phyloP scores from a whole-genome alignment of 2,888 invertebrate species.

The Cheilosia vernalis region DNA sequence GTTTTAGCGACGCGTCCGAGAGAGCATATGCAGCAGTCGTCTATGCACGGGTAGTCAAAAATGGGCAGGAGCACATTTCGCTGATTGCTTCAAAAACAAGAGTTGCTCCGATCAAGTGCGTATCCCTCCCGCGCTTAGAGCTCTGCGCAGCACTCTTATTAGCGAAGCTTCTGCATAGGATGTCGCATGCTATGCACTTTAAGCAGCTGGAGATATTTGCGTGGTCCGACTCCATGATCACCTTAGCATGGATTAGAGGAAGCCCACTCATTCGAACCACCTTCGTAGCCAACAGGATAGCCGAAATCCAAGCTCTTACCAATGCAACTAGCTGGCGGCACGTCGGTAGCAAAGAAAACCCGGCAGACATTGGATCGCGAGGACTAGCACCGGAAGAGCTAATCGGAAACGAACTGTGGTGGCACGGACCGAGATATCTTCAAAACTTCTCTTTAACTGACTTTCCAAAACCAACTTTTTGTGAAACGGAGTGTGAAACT shows the following conservation, averaged over 20 bases:
- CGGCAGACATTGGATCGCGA: conserved; percentile 20
- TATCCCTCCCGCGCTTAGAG: background rate
- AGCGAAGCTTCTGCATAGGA: background rate
- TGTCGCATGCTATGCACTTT: background rate
- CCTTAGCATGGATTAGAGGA: background rate
- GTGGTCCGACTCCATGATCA: too few species aligned
- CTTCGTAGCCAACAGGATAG: background rate
- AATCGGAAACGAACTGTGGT: background rate
- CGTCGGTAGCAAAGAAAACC: conserved; percentile 14
- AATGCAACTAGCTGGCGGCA: background rate
- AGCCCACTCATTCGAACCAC: background rate
- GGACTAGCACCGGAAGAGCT: conserved; percentile 16
- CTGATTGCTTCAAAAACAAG: too few species aligned
- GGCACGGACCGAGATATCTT: too few species aligned
- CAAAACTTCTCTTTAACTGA: too few species aligned
- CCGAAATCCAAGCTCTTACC: conserved; percentile 3
- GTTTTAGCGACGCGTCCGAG: too few species aligned
- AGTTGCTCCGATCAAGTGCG: too few species aligned
- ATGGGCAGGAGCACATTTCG: too few species aligned
- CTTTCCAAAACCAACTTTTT: too few species aligned
- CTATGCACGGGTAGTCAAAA: too few species aligned
- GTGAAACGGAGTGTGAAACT: background rate
- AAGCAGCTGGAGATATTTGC: background rate
- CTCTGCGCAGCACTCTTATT: conserved; percentile 6
- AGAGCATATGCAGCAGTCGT: too few species aligned